phyloP scores from a whole-genome alignment of 2,888 invertebrate genomes.

The Tenthredo mesomela region DNA sequence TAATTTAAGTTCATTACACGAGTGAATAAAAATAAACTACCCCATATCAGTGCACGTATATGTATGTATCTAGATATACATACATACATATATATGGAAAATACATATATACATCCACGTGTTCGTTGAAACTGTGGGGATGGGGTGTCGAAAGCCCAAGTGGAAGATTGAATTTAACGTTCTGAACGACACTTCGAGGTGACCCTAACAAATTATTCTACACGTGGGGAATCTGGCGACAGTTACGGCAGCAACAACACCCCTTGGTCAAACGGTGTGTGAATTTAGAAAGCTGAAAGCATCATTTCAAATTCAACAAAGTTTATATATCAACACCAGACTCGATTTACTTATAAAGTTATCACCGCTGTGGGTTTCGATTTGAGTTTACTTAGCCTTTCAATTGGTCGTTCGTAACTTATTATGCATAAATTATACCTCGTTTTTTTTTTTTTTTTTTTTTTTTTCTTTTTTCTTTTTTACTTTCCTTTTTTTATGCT shows the following conservation, averaged over 20 bases:
- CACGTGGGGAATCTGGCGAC: not conserved
- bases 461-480: not conserved
- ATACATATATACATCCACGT: not conserved
- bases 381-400: not conserved
- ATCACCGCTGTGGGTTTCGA: not conserved
- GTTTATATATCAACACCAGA: not conserved
- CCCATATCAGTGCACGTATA: not conserved
- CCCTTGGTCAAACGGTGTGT: not conserved
- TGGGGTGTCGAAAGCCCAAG: not conserved
- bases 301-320: constrained; percentile 24
- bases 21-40: constrained; percentile 25
- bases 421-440: not conserved
- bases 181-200: constrained; percentile 19
- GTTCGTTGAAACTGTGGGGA: not conserved
- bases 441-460: not conserved
- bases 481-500: not conserved
- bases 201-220: constrained; percentile 39
- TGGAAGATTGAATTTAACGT: constrained; percentile 28
- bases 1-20: not conserved
- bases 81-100: not conserved
- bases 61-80: not conserved
- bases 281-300: not conserved
- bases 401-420: not conserved
- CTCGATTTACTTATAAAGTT: not conserved
- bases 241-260: not conserved